phyloP scores from a whole-genome alignment of 1,140 invertebrate genomes.

The Samia ricini region DNA sequence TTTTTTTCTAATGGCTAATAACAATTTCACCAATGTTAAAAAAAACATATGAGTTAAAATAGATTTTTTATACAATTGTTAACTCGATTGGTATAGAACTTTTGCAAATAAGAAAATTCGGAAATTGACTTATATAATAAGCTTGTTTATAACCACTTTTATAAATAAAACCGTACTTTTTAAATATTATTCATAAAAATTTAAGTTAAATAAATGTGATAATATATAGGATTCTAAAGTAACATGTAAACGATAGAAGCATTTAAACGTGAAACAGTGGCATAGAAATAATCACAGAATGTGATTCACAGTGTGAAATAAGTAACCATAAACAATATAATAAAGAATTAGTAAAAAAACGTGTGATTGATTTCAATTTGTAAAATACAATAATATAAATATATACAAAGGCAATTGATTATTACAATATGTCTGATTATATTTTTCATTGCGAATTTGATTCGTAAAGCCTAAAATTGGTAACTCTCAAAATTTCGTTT shows the following conservation, averaged over 20 bases:
- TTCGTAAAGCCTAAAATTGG: conserved; percentile 45
- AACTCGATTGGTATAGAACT: no score
- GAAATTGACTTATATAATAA: no score
- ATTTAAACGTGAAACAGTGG: neutral
- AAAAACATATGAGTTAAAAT: no score
- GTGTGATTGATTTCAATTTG: neutral
- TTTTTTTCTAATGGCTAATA: no score
- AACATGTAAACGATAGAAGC: neutral
- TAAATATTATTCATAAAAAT: neutral
- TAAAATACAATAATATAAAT: neutral
- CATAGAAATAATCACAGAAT: neutral
- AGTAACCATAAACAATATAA: neutral
- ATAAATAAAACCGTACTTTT: no score
- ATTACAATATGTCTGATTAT: neutral
- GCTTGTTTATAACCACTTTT: no score
- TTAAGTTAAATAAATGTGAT: neutral
- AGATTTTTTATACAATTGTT: no score
- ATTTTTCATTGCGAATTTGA: conserved; percentile 38
- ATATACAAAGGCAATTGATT: neutral
- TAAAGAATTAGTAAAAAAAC: neutral
- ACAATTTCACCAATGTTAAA: no score
- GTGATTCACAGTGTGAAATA: neutral
- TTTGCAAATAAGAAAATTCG: no score
- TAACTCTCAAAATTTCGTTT: conserved; percentile 43
- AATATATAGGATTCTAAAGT: neutral